Conservation (phyloP, 2,888 invertebrate species). For the Pandemis cinnamomeana region DNA sequence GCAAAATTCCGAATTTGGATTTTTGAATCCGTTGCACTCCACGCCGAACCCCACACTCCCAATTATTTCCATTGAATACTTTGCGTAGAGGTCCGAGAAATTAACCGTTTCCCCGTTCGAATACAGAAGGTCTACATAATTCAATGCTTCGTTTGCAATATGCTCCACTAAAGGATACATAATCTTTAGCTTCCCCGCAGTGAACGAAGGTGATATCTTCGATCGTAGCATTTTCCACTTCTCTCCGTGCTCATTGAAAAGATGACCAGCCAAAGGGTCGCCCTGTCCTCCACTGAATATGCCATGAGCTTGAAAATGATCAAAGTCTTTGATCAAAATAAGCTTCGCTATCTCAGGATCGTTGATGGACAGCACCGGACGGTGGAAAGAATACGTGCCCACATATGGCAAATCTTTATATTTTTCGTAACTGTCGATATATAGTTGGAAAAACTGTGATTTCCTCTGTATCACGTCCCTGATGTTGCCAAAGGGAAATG, state of each 20-base stretch:
- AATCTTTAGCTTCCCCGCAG: constrained; percentile 87
- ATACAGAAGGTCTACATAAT: constrained; percentile 65
- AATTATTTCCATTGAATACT: constrained; percentile 86
- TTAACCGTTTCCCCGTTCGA: constrained; percentile 71
- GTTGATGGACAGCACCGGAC: constrained; percentile 85
- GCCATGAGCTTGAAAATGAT: constrained; percentile 87
- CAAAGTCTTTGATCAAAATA: constrained; percentile 86
- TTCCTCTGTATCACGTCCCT: constrained; percentile 80
- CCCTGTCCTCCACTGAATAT: constrained; percentile 85
- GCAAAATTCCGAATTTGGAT: constrained; percentile 82
- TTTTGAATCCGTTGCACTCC: constrained; percentile 84
- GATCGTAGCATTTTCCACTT: constrained; percentile 86
- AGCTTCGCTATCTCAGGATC: constrained; percentile 86
- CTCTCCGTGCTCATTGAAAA: constrained; percentile 84
- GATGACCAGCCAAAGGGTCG: constrained; percentile 85
- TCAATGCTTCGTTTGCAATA: constrained; percentile 81
- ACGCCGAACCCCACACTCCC: constrained; percentile 86
- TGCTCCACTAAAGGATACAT: constrained; percentile 86
- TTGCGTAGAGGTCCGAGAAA: constrained; percentile 83
- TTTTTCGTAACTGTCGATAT: constrained; percentile 84
- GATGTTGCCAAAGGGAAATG: constrained; percentile 87
- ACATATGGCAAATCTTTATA: constrained; percentile 79
- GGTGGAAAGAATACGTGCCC: constrained; percentile 86
- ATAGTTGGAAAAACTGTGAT: constrained; percentile 85
- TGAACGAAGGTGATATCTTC: constrained; percentile 87